phyloP scores from a whole-genome alignment of 1,140 invertebrate genomes.

The Dreissena polymorpha region DNA sequence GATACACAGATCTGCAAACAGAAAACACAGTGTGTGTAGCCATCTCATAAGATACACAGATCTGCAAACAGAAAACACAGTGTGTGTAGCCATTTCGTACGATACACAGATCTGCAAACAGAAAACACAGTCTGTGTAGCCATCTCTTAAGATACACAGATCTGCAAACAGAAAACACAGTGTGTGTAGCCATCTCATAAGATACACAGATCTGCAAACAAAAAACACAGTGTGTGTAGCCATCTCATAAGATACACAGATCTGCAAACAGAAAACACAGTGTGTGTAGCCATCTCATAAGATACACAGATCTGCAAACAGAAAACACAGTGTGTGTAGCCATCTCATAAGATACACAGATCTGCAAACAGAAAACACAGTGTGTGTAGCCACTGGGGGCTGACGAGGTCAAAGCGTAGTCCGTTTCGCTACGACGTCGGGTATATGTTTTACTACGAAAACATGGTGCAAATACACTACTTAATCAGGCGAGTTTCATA shows the following conservation, averaged over 20 bases:
- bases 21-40: constrained; percentile 61
- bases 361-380: constrained; percentile 68
- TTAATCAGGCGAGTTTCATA: no score
- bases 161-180: constrained; percentile 68
- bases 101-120: constrained; percentile 72
- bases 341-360: constrained; percentile 73
- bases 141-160: constrained; percentile 73
- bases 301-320: constrained; percentile 72
- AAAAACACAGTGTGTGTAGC: constrained; percentile 61
- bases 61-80: constrained; percentile 68
- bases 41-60: constrained; percentile 73
- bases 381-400: no score
- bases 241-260: constrained; percentile 73
- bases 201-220: constrained; percentile 72
- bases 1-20: constrained; percentile 72
- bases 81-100: constrained; percentile 69
- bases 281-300: constrained; percentile 69
- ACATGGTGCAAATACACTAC: no score
- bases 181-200: constrained; percentile 69
- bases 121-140: constrained; percentile 61
- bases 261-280: constrained; percentile 68
- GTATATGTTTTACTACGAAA: no score
- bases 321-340: constrained; percentile 61
- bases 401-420: no score
- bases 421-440: no score